Evolutionary conservation across 1,140 invertebrate species (phyloP), one percentile per base, ranked within the genome.

Genomic region (Eurytemora carolleeae): DNA sequence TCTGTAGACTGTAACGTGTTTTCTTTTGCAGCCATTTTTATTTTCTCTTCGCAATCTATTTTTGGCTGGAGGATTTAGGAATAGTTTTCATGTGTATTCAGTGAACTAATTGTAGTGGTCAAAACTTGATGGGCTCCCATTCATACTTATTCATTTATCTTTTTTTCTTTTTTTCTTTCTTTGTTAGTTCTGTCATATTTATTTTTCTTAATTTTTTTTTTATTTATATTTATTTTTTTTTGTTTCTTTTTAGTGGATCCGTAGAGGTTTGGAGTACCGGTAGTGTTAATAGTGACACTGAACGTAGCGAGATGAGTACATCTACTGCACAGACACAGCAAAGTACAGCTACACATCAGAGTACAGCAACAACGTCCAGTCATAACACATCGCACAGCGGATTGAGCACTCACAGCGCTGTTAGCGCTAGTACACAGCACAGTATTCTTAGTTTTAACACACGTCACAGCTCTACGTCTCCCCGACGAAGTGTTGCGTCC

Each of bases 261-360:
- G 54, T 53, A 25, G 53, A 62, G 18, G 21, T 62, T 16, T 53
- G 57, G 53, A 58, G 22, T 16, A 58, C 53, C 7, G 22, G 54
- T 24, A 62, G 53, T 24, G 54, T 53, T 24, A 23, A 56, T 25
- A 59, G 58, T 59, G 58, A 12, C 7, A 44, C 7, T 44, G 7
- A 7, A 7, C 7, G 31, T n/a, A 44, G 31, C n/a, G 31, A 44
- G 31, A 44, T 44, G n/a, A 44, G 31, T n/a, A 44, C 31, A 44
- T 7, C 7, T 12, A 44, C 31, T n/a, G 7, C 7, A 44, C 31
- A 44, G 31, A 44, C 31, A 7, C 7, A 44, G 7, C 31, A 44
- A n/a, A 44, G 31, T 44, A n/a, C 31, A 44, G 31, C 31, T 12
- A n/a, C n/a, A 44, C 31, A 44, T 44, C 31, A 44, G 31, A n/a